phyloP scores from a whole-genome alignment of 2,113 vertebrate species.

The Rhodinocichla rosea region DNA sequence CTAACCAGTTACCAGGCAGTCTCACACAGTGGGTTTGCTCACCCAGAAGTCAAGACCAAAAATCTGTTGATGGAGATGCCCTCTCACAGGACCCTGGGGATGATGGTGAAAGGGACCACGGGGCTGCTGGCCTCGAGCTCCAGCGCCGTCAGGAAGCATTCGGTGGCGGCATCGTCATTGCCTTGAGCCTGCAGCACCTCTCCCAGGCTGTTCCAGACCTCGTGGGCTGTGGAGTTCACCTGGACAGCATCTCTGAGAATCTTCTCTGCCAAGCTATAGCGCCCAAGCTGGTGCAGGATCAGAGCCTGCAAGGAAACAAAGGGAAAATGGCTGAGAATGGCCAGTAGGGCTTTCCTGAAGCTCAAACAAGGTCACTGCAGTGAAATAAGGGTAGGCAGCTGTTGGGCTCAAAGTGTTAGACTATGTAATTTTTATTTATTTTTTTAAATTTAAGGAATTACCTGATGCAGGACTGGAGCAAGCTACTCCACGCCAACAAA shows the following conservation, averaged over 20 bases:
- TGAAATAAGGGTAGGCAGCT: not conserved
- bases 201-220: slow-evolving; percentile 96
- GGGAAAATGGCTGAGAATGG: not conserved
- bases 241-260: slow-evolving; percentile 94
- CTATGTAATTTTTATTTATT: not conserved
- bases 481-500: not conserved
- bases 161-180: slow-evolving; percentile 87
- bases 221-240: slow-evolving; percentile 95
- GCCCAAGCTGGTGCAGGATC: slow-evolving; percentile 93
- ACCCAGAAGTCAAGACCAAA: not conserved
- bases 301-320: slow-evolving; percentile 79
- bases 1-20: slow-evolving; percentile 13
- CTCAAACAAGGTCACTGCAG: not conserved
- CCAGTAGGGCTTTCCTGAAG: not conserved
- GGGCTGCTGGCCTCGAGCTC: slow-evolving; percentile 98
- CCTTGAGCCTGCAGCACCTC: slow-evolving; percentile 97
- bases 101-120: slow-evolving; percentile 94
- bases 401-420: not conserved
- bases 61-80: not conserved
- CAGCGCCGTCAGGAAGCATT: slow-evolving; percentile 95
- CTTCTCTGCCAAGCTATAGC: slow-evolving; percentile 93
- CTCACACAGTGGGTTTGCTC: not conserved
- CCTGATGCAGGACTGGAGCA: not conserved
- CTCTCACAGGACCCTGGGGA: slow-evolving; percentile 88
- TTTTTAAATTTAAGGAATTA: not conserved